phyloP scores from a whole-genome alignment of 2,113 vertebrate species.

The Eonycteris spelaea region DNA sequence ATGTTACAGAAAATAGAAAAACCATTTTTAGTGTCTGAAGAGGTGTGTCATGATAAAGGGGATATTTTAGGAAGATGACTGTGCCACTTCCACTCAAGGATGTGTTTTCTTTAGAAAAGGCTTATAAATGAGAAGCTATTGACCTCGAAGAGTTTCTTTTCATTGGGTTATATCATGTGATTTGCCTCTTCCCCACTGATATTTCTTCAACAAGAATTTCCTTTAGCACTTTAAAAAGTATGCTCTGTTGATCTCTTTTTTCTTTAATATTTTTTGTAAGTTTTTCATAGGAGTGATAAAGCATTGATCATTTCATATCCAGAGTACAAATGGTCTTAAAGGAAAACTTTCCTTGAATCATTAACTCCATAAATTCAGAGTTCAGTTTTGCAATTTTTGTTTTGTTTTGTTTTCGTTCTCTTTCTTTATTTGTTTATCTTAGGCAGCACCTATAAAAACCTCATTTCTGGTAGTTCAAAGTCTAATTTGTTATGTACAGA shows the following conservation, averaged over 20 bases:
- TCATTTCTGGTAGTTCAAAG: background rate
- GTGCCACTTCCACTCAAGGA: background rate
- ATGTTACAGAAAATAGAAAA: background rate
- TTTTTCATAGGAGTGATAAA: background rate
- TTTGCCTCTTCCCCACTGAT: background rate
- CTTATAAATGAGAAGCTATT: constrained; percentile 34
- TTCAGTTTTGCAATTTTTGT: background rate
- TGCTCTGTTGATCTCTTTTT: background rate
- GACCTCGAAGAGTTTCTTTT: constrained; percentile 24
- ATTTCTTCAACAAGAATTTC: constrained; percentile 7
- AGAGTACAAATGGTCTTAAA: background rate
- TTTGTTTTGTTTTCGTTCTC: background rate
- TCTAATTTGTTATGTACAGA: background rate
- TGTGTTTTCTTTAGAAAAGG: constrained; percentile 33
- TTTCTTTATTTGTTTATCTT: background rate
- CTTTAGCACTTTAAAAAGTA: background rate
- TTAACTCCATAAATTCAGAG: background rate
- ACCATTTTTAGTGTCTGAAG: background rate
- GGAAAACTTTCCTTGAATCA: background rate
- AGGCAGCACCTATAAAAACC: background rate
- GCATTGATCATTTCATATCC: background rate
- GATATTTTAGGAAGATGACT: constrained; percentile 29
- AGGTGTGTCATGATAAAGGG: background rate
- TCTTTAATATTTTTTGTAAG: background rate
- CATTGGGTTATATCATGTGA: background rate